Base-by-base conservation (phyloP, 2,888 invertebrate genomes). In the Agrotis segetum region DNA sequence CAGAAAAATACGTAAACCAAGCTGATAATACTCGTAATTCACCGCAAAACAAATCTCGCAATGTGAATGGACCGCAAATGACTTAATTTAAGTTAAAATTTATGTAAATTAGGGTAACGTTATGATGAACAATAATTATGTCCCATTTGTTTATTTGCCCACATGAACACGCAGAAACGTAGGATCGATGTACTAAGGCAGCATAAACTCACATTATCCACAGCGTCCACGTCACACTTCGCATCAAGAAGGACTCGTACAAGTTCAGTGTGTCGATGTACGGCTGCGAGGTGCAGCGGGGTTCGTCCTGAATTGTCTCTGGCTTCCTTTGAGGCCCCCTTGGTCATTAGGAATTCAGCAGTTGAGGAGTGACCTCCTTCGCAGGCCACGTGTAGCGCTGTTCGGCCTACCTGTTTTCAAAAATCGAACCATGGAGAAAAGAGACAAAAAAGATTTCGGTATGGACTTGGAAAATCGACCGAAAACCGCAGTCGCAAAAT, bases 241-340 rank as follows among this genome's bases (percentile, higher is more conserved):
- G 96, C 96, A 29, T 97, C 97, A 61, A 98, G 94, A 63, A 98
- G 94, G 58, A 97, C 93, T 79, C 97, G 96, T n/a, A 98, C 98
- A 21, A 98, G 96, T 79, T 97, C 97, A 0, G 98, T 97, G 87
- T 98, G 97, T 81, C 98, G 97, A 87, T 97, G 97, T 82, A 98
- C 97, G 0, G 98, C 97, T 0, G 98, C 98, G 64, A 98, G 96
- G 88, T 98, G 98, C 44, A 98, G 96, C 0, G 98, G 97, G 7
- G 98, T 97, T 84, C 96, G 97, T 17, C 98, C 98, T 19, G 97
- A 97, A 84, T 96, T 96, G 89, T 98, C 98, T 74, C 97, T 96
- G 46, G 97, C 97, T 87, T 98, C 97, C 84, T 97, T 96, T 72
- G 97, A 96, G 1, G 97, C 97, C 7, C 97, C 97, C 72, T 96